Evolutionary conservation across 2,888 invertebrate species (phyloP), one percentile per base, ranked within the genome.

Genomic region (Clepsis dumicolana): DNA sequence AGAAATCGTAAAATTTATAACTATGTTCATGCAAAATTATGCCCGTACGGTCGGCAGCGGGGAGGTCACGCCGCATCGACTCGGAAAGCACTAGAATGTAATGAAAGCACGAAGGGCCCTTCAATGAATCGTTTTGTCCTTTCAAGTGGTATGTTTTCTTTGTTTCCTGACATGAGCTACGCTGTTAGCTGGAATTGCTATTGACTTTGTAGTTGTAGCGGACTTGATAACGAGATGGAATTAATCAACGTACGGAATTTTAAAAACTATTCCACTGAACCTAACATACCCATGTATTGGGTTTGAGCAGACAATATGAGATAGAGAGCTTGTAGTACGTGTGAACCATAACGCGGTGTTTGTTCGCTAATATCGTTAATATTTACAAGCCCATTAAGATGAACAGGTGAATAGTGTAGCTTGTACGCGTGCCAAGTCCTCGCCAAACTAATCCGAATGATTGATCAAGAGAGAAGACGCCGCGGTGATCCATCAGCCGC

Each of bases 1-100:
- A 79, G 85, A 83, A 87, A 88, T 85, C 87, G 84, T 89, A 86
- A 88, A 88, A 80, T 87, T 85, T 88, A 85, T 85, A 84, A 83
- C 83, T 77, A 75, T 73, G 71, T 78, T 77, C 78, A 80, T 83
- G 79, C 75, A 73, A 77, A 76, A 69, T 72, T 77, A 75, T 73
- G 71, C 73, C 72, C 75, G 71, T 65, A 74, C 64, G 70, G 56
- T 71, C 60, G 57, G 70, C 52, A 60, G 38, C 70, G 67, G 73
- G 64, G 54, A 73, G 71, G 66, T 69, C 67, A 65, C 70, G 65
- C 53, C 44, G 21, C 56, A 61, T 65, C 64, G 71, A 24, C 61
- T 41, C 27, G 48, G 25, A 64, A 48, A 57, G 54, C 54, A 70
- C 70, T 69, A 65, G 57, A 60, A 62, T 63, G 70, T 70, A 74